Conservation (phyloP, 2,797 vertebrate genomes). For the Myiotriccus ornatus region DNA sequence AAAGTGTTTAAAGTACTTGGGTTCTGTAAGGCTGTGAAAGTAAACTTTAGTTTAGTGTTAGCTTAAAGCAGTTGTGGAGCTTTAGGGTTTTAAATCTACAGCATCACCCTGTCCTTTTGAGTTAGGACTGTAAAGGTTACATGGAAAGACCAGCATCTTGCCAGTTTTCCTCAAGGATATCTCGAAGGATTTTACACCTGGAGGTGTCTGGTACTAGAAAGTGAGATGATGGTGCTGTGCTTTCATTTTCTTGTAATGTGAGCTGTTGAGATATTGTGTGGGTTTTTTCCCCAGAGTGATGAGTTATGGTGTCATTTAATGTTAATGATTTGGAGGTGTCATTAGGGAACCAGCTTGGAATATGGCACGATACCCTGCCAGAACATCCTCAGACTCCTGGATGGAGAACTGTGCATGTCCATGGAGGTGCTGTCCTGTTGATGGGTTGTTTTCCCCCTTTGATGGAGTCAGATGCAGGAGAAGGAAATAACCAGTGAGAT, state of each 20-base stretch:
- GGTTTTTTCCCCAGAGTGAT: not conserved
- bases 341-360: not conserved
- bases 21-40: not conserved
- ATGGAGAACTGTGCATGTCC: fast-evolving
- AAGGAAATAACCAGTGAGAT: not conserved
- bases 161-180: not conserved
- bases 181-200: not conserved
- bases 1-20: not conserved
- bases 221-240: not conserved
- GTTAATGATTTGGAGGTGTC: not conserved
- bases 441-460: not conserved
- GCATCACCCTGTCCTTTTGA: not conserved
- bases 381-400: not conserved
- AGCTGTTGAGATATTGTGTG: not conserved
- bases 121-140: not conserved
- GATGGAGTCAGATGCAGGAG: not conserved
- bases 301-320: not conserved
- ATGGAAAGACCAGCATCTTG: not conserved
- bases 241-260: not conserved
- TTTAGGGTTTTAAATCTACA: not conserved
- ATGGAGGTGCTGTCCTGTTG: not conserved
- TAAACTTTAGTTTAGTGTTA: not conserved
- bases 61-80: not conserved
- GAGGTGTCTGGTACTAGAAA: not conserved
- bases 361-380: not conserved